Evolutionary conservation across 2,113 vertebrate species (phyloP), one percentile per base, ranked within the genome.

Genomic region (Gadus macrocephalus): DNA sequence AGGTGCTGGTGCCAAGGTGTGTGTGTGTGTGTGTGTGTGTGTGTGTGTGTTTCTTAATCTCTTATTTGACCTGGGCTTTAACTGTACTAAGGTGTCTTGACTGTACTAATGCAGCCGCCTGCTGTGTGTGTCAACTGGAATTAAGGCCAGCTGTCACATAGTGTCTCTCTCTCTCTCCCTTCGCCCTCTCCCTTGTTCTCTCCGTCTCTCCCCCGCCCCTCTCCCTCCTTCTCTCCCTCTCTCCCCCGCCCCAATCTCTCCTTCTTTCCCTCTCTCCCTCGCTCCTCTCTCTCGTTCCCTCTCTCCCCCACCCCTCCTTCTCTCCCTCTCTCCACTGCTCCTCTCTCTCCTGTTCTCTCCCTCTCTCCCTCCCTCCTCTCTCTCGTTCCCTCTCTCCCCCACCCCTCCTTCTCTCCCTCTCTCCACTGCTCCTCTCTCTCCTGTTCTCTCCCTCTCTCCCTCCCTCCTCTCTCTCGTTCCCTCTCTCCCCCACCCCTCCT

Each of bases 111-210:
- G 96, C 95, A 93, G 91, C 89, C 89, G 92, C 93, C 91, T 28
- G 81, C 94, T 90, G 93, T 93, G 93, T 93, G 93, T 84, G 94
- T 95, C 95, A 91, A 92, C 94, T 94, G 92, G 92, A 95, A 97
- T 98, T 97, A 98, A 95, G 93, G 92, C 91, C 91, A 91, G 92
- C 89, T 88, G 89, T 91, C 90, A 77, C 83, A 78, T 15, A 49
- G 42, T 49, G 42, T 49, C 42, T 49, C 42, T 49, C 42, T 49
- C 5, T 49, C 42, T 49, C 53, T 78, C n/a, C 19, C 19, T 70
- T 65, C 53, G 79, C 74, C 38, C 64, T 53, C 11, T 27, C 68
- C 59, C 58, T 72, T 56, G 66, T 64, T 49, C 42, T 49, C 42
- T 49, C 7, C 42, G 6, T 49, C 42, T 49, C 38, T 2, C 38